A percentile compares a stretch with the other conserved stretches of the same genome.
These are phyloP conservation scores for Subanguina moxae DNA, from an alignment of 1,140 invertebrate species.

Conservation along the genomic window DNA sequence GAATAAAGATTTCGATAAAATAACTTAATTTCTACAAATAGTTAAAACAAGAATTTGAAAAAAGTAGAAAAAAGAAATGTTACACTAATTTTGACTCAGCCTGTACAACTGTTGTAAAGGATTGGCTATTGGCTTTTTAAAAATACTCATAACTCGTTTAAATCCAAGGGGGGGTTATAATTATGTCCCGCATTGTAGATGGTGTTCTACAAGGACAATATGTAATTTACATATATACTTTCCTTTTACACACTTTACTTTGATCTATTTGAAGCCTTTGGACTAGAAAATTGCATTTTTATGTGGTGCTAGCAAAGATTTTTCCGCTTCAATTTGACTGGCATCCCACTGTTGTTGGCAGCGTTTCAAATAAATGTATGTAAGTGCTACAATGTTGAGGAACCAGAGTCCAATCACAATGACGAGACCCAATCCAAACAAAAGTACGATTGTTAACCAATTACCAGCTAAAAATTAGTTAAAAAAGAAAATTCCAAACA, in stretches of 20 bases:
- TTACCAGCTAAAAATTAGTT: constrained; percentile 18
- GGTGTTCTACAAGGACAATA: not conserved
- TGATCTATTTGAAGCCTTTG: constrained; percentile 5
- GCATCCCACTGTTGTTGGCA: not conserved
- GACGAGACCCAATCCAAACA: constrained; percentile 17
- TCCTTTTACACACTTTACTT: constrained; percentile 4
- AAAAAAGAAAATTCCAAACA: constrained; percentile 10
- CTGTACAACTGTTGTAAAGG: no score
- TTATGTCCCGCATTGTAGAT: not conserved
- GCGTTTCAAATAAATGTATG: constrained; percentile 35
- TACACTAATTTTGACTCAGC: no score
- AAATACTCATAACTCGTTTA: no score
- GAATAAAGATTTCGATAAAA: no score
- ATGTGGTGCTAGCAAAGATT: not conserved
- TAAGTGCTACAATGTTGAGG: constrained; percentile 39
- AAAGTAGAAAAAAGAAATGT: not conserved
- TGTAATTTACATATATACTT: no score
- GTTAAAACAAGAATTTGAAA: no score
- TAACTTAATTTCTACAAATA: no score
- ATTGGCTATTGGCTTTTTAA: no score
- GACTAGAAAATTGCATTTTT: not conserved
- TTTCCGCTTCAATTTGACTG: not conserved
- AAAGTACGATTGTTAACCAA: constrained; percentile 18
- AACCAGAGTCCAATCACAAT: constrained; percentile 38
- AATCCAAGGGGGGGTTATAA: no score